Percentiles rank a stretch among this genome's conserved stretches.
Conservation (phyloP, 2,888 invertebrate genomes). For the Mellilla xanthometata region DNA sequence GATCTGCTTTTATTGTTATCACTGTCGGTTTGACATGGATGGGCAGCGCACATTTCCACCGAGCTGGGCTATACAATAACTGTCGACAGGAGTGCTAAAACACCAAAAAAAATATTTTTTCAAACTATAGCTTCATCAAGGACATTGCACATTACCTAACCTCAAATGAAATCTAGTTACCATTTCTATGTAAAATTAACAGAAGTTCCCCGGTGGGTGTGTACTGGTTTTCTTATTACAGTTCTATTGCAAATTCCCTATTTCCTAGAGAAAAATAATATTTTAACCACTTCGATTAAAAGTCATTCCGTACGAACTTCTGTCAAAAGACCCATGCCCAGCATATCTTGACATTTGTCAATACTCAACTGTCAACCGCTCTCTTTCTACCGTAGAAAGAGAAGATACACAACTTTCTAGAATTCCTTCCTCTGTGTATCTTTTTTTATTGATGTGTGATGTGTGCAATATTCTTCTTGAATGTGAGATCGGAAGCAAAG, state of each 20-base stretch:
- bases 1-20: slow-evolving; percentile 55
- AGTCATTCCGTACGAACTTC: slow-evolving; percentile 52
- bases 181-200: slow-evolving; percentile 45
- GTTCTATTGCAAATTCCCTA: slow-evolving; percentile 15
- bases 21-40: slow-evolving; percentile 60
- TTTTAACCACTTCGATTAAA: slow-evolving; percentile 51
- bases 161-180: slow-evolving; percentile 40
- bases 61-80: slow-evolving; percentile 66
- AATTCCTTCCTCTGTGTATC: too few relatives aligned
- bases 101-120: slow-evolving; percentile 29
- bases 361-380: too few relatives aligned
- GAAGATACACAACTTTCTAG: too few relatives aligned
- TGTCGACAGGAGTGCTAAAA: slow-evolving; percentile 77
- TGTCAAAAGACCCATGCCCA: slow-evolving; percentile 46
- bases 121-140: slow-evolving; percentile 36
- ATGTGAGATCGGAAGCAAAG: too few relatives aligned
- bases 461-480: too few relatives aligned
- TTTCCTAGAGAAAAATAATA: slow-evolving; percentile 22
- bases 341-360: too few relatives aligned
- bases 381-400: too few relatives aligned
- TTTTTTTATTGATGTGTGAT: too few relatives aligned
- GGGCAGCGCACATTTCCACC: slow-evolving; percentile 71
- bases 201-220: slow-evolving; percentile 3
- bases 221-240: slow-evolving; percentile 6
- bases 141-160: slow-evolving; percentile 61